These are phyloP conservation scores for Condylostylus longicornis DNA, from an alignment of 1,140 invertebrate species.

Conservation along the genomic window DNA sequence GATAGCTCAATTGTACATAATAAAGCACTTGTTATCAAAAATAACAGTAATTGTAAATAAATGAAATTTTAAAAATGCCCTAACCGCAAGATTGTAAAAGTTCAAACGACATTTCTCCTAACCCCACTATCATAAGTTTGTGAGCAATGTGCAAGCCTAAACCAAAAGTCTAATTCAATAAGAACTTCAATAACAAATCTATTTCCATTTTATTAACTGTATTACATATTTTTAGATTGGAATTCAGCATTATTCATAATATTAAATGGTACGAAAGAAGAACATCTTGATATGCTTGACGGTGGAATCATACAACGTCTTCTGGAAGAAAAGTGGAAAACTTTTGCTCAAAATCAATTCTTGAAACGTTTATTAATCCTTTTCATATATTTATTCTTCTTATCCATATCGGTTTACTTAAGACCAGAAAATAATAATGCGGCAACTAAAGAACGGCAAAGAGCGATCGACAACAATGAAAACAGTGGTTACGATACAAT, in stretches of 20 bases:
- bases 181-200: not conserved
- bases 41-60: no score
- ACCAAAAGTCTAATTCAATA: not conserved
- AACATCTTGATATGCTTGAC: conserved; percentile 97
- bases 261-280: conserved; percentile 89
- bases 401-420: conserved; percentile 81
- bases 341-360: conserved; percentile 88
- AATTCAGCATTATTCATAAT: conserved; percentile 97
- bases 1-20: no score
- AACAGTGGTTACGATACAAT: conserved; percentile 29
- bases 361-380: conserved; percentile 76
- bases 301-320: conserved; percentile 94
- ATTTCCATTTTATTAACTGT: not conserved
- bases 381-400: conserved; percentile 68
- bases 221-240: conserved; percentile 56
- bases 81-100: no score
- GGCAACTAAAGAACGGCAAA: not conserved
- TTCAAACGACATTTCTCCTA: no score
- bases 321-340: conserved; percentile 98
- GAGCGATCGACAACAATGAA: not conserved
- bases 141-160: no score
- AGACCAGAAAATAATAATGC: conserved; percentile 40
- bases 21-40: no score
- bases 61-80: no score
- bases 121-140: no score